These are phyloP conservation scores for Stercorarius parasiticus DNA, from an alignment of 2,113 vertebrate species.

Conservation along the genomic window DNA sequence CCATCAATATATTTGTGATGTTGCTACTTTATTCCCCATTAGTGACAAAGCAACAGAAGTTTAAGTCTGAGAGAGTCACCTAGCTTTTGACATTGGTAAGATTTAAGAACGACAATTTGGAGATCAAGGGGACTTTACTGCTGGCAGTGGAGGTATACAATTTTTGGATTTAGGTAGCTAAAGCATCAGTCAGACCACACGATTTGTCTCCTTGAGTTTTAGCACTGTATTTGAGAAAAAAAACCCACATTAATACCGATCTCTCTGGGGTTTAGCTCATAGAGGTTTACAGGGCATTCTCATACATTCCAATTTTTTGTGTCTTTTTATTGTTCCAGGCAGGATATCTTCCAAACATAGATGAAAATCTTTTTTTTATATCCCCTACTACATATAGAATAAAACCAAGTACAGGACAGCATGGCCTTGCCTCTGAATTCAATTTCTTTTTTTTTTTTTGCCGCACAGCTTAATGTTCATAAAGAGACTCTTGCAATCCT, in stretches of 20 bases:
- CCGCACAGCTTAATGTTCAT: background rate
- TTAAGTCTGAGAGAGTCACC: background rate
- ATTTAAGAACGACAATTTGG: constrained; percentile 16
- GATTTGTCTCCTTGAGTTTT: background rate
- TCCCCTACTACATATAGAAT: background rate
- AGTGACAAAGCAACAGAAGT: background rate
- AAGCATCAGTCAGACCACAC: background rate
- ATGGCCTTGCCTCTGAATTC: background rate
- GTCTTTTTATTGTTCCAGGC: background rate
- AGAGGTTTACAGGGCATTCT: background rate
- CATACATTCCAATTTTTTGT: background rate
- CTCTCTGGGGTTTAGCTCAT: background rate
- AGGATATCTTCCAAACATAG: background rate
- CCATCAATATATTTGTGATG: background rate
- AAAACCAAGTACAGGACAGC: background rate
- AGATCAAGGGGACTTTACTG: constrained; percentile 28
- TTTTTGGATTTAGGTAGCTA: constrained; percentile 37
- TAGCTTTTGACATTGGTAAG: background rate
- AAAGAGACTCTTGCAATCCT: background rate
- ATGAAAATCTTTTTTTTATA: background rate
- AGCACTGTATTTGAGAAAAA: background rate
- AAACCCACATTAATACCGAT: background rate
- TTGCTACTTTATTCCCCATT: background rate
- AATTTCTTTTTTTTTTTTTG: background rate
- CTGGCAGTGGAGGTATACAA: background rate